Evolutionary conservation across 2,888 invertebrate genomes (phyloP).

Genomic region (Drosophila emarginata): DNA sequence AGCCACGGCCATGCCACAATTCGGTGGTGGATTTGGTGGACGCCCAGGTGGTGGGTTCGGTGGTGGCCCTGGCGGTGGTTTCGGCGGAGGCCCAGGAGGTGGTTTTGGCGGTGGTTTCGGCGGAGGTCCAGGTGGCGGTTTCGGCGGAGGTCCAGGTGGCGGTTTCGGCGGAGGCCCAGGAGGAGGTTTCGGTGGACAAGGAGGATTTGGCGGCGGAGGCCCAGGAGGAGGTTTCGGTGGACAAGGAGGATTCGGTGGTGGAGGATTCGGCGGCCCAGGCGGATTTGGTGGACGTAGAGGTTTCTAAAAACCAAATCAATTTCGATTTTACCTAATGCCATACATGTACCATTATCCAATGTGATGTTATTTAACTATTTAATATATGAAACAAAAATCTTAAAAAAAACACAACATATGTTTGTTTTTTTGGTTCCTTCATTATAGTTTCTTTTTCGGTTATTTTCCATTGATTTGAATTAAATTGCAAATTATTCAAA

Average conservation of each 20-base stretch:
- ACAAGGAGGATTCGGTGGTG: too few relatives aligned
- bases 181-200: not conserved
- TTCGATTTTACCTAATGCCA: too few relatives aligned
- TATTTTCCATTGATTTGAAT: too few relatives aligned
- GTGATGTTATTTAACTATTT: not conserved
- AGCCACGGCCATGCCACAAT: constrained; percentile 2
- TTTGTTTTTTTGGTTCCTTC: not conserved
- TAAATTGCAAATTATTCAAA: too few relatives aligned
- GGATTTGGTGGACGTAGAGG: too few relatives aligned
- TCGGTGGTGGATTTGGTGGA: not conserved
- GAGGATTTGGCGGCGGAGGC: not conserved
- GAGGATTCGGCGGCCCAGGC: too few relatives aligned
- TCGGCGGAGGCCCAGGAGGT: not conserved
- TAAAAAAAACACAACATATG: not conserved
- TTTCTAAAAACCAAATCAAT: too few relatives aligned
- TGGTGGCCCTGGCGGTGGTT: not conserved
- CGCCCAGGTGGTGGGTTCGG: constrained; percentile 1
- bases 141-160: not conserved
- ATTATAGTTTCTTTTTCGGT: too few relatives aligned
- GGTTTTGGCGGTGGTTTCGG: not conserved
- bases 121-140: not conserved
- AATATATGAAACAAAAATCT: not conserved
- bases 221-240: not conserved
- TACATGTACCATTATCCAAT: not conserved
- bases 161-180: not conserved